Evolutionary conservation across 35 echinoderm and acorn worm genomes (phyloP), one percentile per base, ranked within the genome.

Genomic region (Anneissia japonica): DNA sequence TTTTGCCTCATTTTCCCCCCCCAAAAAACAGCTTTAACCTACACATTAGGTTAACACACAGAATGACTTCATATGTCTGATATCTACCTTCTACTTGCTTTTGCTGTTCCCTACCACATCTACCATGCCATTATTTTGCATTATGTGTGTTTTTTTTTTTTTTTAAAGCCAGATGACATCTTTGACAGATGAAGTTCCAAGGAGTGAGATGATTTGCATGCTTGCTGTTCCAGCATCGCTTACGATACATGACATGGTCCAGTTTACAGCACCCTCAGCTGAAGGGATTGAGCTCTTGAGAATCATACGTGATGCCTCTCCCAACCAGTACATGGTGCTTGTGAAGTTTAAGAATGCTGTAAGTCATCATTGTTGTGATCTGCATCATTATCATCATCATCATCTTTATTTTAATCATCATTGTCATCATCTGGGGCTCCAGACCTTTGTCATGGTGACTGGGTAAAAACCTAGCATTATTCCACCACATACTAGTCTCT

Each of bases 191-290:
- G 96, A 88, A 38, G 85, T 88, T 45, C 34, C 79, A 13, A 89
- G 96, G 6, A 99, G 96, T 84, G 96, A 99, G 78, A 99, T 99
- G 96, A 87, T 99, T 13, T 93, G 92, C 74, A 89, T 93, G 82
- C 89, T 99, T 37, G 91, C 91, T 0, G 92, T 99, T 3, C 96
- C 96, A 12, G 91, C 96, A 9, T 88, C 86, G 5, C 91, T 99
- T 85, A 99, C 91, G 11, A 88, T 86, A 32, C 96, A 99, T 85
- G 90, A 91, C 37, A 79, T 99, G 21, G 86, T 99, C 0, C 96
- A 99, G 79, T 93, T 99, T 51, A 86, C 89, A 30, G 92, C 96
- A 36, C 96, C 96, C 0, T 82, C 90, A 46, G 86, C 86, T 21
- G 87, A 93, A 46, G 92, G 92, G 19, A 84, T 99, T 32, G 84